phyloP scores from a whole-genome alignment of 2,797 vertebrate genomes.

The Sebastes aleutianus region DNA sequence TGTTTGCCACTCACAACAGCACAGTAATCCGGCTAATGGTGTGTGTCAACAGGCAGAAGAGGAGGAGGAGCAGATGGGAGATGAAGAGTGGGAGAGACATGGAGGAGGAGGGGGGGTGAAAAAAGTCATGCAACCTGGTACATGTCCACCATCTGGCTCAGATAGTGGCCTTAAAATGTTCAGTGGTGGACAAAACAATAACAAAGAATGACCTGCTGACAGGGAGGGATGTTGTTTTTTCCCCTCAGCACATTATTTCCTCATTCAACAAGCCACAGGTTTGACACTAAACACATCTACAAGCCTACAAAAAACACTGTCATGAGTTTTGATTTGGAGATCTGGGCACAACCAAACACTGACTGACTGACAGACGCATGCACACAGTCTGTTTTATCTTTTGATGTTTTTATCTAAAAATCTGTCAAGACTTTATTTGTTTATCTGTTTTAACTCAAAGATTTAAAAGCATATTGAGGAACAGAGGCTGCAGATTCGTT shows the following conservation, averaged over 20 bases:
- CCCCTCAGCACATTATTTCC: conserved; percentile 2
- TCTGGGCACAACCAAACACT: neutral
- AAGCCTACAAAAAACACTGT: neutral
- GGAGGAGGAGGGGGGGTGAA: neutral
- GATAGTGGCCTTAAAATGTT: neutral
- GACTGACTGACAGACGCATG: neutral
- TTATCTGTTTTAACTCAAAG: neutral
- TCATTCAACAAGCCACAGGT: neutral
- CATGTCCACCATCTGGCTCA: conserved; percentile 51
- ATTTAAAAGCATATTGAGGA: neutral
- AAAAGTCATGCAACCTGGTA: conserved; percentile 15
- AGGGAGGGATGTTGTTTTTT: neutral
- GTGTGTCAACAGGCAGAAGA: conserved; percentile 28
- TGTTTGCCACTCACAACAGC: conserved; percentile 36
- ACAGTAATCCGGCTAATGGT: conserved; percentile 44
- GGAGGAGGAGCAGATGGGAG: conserved; percentile 21
- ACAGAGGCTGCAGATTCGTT: neutral
- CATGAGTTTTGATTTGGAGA: neutral
- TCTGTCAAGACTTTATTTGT: neutral
- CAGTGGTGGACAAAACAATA: neutral
- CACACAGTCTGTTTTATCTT: neutral
- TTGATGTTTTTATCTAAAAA: neutral
- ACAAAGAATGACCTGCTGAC: conserved; percentile 5
- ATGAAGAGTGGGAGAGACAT: conserved; percentile 6
- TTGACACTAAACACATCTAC: neutral